phyloP scores from a whole-genome alignment of 2,888 invertebrate species.

The Neoaliturus tenellus region DNA sequence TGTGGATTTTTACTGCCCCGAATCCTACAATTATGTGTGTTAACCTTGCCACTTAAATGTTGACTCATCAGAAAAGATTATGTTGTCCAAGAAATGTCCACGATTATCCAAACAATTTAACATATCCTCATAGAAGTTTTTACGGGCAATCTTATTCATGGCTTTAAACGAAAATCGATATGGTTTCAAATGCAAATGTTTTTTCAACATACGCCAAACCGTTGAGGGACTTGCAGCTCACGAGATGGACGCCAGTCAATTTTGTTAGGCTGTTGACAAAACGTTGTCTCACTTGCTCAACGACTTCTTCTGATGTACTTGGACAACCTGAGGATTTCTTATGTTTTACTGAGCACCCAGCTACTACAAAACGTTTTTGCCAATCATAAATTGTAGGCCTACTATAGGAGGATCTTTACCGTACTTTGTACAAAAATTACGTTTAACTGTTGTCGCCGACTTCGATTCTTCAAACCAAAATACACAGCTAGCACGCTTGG shows the following conservation, averaged over 20 bases:
- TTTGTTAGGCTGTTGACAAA: constrained; percentile 51
- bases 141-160: constrained; percentile 50
- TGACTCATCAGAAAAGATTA: constrained; percentile 48
- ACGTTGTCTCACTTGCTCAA: constrained; percentile 50
- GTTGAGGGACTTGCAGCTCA: constrained; percentile 48
- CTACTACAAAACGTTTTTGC: constrained; percentile 37
- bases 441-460: constrained; percentile 29
- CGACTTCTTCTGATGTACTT: constrained; percentile 36
- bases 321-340: constrained; percentile 36
- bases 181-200: constrained; percentile 9
- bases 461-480: constrained; percentile 44
- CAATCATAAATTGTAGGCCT: constrained; percentile 50
- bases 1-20: constrained; percentile 40
- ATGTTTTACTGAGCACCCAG: constrained; percentile 29
- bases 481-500: constrained; percentile 45
- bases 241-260: constrained; percentile 48
- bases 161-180: constrained; percentile 6
- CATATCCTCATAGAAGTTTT: constrained; percentile 40
- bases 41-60: constrained; percentile 47
- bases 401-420: constrained; percentile 51
- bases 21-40: constrained; percentile 54
- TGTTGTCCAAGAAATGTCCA: constrained; percentile 48
- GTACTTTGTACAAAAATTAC: constrained; percentile 21
- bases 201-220: constrained; percentile 42
- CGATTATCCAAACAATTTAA: constrained; percentile 38